phyloP scores from a whole-genome alignment of 2,113 vertebrate species.

The Polypterus senegalus region DNA sequence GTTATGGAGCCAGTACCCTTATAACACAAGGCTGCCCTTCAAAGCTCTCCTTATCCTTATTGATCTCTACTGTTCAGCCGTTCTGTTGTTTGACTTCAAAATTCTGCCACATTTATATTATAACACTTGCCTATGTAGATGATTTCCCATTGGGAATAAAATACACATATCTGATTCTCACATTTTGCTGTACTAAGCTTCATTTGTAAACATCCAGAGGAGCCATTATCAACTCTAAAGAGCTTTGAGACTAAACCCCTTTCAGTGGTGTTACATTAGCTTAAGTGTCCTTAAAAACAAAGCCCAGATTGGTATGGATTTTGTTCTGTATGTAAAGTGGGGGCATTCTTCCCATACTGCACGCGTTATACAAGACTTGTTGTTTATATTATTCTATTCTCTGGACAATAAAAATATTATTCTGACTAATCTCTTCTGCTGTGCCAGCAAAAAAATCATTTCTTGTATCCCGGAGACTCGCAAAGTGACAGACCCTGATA shows the following conservation, averaged over 20 bases:
- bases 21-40: too few species aligned
- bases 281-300: neutral
- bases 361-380: neutral
- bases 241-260: neutral
- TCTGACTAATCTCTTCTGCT: neutral
- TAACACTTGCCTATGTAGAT: too few species aligned
- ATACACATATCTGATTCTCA: too few species aligned
- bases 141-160: too few species aligned
- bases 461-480: neutral
- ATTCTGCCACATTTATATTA: too few species aligned
- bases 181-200: too few species aligned
- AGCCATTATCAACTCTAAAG: too few species aligned
- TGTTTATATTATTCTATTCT: slow-evolving; percentile 2
- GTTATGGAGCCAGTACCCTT: too few species aligned
- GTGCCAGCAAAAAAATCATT: neutral
- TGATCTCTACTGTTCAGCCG: too few species aligned
- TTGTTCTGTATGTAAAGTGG: neutral
- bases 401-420: slow-evolving; percentile 2
- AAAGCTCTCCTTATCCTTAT: too few species aligned
- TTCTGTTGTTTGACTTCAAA: too few species aligned
- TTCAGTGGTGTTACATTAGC: neutral
- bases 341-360: neutral
- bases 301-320: neutral
- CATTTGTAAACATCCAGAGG: too few species aligned
- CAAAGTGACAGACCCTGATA: neutral